Evolutionary conservation across 2,113 vertebrate genomes (phyloP), one percentile per base, ranked within the genome.

Genomic region (Pteropus alecto): DNA sequence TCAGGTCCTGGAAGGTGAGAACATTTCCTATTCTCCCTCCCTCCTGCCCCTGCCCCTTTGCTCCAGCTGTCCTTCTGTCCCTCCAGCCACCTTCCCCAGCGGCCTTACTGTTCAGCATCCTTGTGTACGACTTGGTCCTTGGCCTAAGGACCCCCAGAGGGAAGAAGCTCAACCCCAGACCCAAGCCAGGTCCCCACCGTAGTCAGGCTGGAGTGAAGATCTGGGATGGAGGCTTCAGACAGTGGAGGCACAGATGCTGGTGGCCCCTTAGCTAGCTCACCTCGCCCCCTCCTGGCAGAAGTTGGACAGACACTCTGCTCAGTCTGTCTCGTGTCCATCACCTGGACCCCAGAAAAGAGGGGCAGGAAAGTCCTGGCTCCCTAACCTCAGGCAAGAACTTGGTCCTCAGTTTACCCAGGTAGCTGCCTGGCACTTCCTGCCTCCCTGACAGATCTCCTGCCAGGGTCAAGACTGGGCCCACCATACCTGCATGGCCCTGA

Each of bases 221-320:
- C 9, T 63, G 74, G 51, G 48, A 26, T 6, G 10, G 30, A 13
- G n/a, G 28, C 41, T 43, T 58, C 22, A 60, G 24, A 38, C 46
- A 16, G 19, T 26, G 11, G 61, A 88, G 33, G 58, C 19, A 54
- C 60, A 38, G 21, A 85, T 13, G 7, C 30, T 30, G 24, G 41
- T 15, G 19, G 28, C 21, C 30, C 46, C 78, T 9, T 30, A 78
- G 67, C 9, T 3, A 26, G 88, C 87, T 92, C 74, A 79, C 33
- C 38, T 33, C 1, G 18, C 58, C 93, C 54, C 54, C 94, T 97
- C 19, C 94, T 95, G 94, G 86, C 68, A 68, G 22, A 54, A 83
- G 41, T 24, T 48, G 60, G 33, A 33, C 14, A 48, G 54, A 19
- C 3, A 43, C 35, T 8, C 28, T 4, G 28, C 67, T 43, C 41